Percentiles rank a stretch among this genome's conserved stretches.
Conservation (phyloP, 2,113 vertebrate species). For the Cromileptes altivelis region DNA sequence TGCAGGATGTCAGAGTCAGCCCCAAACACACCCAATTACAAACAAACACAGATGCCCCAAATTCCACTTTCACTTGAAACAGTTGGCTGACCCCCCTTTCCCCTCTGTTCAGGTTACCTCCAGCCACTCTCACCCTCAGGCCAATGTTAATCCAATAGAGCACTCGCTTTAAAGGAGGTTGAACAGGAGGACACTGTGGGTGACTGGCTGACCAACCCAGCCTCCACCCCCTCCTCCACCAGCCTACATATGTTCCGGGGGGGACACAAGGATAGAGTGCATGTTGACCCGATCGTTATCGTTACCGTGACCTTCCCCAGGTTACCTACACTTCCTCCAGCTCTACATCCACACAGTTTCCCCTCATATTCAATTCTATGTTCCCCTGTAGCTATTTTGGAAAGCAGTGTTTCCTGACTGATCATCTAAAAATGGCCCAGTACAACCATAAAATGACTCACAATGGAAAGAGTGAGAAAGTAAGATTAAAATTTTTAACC, state of each 20-base stretch:
- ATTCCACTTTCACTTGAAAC: constrained; percentile 85
- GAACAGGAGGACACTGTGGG: constrained; percentile 75
- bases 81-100: constrained; percentile 74
- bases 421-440: neutral
- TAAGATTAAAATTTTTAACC: neutral
- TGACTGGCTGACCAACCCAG: constrained; percentile 42
- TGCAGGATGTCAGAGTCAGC: constrained; percentile 79
- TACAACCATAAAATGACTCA: neutral
- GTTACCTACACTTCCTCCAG: constrained; percentile 20
- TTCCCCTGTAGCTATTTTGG: neutral
- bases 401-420: neutral
- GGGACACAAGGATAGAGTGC: constrained; percentile 16
- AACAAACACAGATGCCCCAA: constrained; percentile 82
- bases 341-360: neutral
- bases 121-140: constrained; percentile 71
- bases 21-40: constrained; percentile 78
- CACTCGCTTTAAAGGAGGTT: constrained; percentile 67
- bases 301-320: constrained; percentile 7
- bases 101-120: constrained; percentile 73
- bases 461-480: neutral
- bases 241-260: constrained; percentile 37
- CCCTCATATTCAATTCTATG: neutral
- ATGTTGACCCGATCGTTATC: constrained; percentile 45
- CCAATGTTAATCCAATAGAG: constrained; percentile 81
- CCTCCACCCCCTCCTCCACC: constrained; percentile 18